phyloP scores from a whole-genome alignment of 1,140 invertebrate species.

The Hypothenemus hampei region DNA sequence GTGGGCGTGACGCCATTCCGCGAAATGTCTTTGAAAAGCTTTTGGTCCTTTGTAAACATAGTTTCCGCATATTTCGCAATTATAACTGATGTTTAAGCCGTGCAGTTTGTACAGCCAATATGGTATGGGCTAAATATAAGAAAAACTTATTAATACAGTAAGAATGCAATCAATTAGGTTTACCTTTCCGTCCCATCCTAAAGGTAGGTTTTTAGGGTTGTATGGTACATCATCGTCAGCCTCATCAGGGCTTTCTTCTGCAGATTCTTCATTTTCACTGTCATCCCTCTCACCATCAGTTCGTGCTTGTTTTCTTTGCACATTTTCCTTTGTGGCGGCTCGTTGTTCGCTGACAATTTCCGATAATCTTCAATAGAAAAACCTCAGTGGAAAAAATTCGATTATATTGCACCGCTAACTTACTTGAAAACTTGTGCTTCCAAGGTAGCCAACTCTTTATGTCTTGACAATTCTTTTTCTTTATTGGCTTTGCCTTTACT shows the following conservation, averaged over 20 bases:
- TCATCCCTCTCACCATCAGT: constrained; percentile 92
- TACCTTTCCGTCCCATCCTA: constrained; percentile 99
- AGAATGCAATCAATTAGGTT: neutral
- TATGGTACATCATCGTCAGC: constrained; percentile 90
- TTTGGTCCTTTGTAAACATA: constrained; percentile 99
- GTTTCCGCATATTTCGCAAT: constrained; percentile 99
- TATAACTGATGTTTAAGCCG: constrained; percentile 97
- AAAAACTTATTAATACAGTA: neutral
- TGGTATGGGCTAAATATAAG: constrained; percentile 86
- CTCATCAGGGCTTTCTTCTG: constrained; percentile 80
- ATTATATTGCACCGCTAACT: neutral
- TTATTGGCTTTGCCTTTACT: constrained; percentile 64
- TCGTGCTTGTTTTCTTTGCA: constrained; percentile 94
- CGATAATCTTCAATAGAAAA: constrained; percentile 54
- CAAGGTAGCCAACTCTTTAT: constrained; percentile 76
- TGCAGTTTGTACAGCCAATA: constrained; percentile 99
- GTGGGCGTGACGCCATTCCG: constrained; percentile 99
- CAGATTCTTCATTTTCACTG: constrained; percentile 86
- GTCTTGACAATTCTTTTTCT: constrained; percentile 65
- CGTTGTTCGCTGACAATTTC: constrained; percentile 80
- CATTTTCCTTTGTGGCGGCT: constrained; percentile 93
- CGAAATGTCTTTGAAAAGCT: constrained; percentile 99
- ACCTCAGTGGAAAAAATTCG: neutral
- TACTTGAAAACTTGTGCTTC: constrained; percentile 86
- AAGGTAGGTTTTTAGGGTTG: constrained; percentile 98